phyloP scores from a whole-genome alignment of 2,888 invertebrate genomes.

The Danaus chrysippus region DNA sequence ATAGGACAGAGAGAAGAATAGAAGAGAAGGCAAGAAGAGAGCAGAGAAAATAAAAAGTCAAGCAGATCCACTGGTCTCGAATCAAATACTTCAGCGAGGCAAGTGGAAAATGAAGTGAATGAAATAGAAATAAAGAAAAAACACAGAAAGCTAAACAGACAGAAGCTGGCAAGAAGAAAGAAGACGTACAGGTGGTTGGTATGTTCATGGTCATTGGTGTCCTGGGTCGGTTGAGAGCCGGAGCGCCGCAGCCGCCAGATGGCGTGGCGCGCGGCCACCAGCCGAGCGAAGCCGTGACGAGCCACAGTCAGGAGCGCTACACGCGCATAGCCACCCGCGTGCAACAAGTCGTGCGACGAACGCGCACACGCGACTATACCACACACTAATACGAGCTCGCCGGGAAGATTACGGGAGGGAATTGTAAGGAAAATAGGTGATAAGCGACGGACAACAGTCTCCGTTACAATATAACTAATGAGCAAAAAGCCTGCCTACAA shows the following conservation, averaged over 20 bases:
- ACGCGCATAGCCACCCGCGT: conserved; percentile 52
- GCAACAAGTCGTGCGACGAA: conserved; percentile 55
- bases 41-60: conserved; percentile 55
- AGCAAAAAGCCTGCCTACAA: conserved; percentile 73
- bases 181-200: conserved; percentile 77
- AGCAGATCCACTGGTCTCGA: not conserved
- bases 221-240: conserved; percentile 74
- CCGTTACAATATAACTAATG: conserved; percentile 41
- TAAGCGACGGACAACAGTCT: conserved; percentile 24
- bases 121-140: conserved; percentile 11
- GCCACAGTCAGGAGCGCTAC: conserved; percentile 78
- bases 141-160: conserved; percentile 31
- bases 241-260: conserved; percentile 83
- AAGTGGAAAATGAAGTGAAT: conserved; percentile 14
- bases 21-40: conserved; percentile 44
- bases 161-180: conserved; percentile 55
- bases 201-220: conserved; percentile 75
- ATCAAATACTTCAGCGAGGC: conserved; percentile 1
- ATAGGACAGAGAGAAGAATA: conserved; percentile 48
- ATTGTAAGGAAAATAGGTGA: conserved; percentile 41
- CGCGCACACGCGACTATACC: conserved; percentile 32
- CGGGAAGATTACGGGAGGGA: conserved; percentile 30
- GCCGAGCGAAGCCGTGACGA: conserved; percentile 84
- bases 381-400: conserved; percentile 43
- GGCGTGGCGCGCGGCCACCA: conserved; percentile 85